Evolutionary conservation across 1,140 invertebrate species (phyloP), one percentile per base, ranked within the genome.

Genomic region (Ceratoteleas bidentatus): DNA sequence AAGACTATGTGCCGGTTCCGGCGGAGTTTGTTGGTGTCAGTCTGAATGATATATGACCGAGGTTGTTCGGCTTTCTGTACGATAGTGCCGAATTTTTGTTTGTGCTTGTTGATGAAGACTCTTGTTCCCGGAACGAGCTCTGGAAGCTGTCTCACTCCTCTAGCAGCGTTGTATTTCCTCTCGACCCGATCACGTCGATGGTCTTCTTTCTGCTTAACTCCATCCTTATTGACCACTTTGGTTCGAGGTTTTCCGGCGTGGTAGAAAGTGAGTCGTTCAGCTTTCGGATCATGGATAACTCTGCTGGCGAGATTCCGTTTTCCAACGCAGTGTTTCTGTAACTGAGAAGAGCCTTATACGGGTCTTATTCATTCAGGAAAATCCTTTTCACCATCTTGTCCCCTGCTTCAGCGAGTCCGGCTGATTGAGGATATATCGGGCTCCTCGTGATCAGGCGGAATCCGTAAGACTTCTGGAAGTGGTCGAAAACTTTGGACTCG

Each of bases 381-480:
- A 56, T 36, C 11, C 53, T 36, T 8, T 56, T 56, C 3, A 56
- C 33, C 0, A 38, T 56, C 33, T 56, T 56, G n/a, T 36, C 33
- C 7, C 33, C 53, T 13, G 53, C 53, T 11, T 56, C 53, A 1
- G 33, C 33, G 0, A 56, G 33, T 36, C 53, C 33, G 11, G 36
- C 36, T 3, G 33, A 36, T 38, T 56, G 53, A 6, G 53, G 53
- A 36, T 36, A 56, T 1, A 2, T 14, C 2, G 53, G 33, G n/a
- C 53, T 56, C 13, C 33, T 13, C 6, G 53, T 56, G 1, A 56
- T 56, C 16, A 36, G 32, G 0, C 7, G 32, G 33, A 56, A 56
- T n/a, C n/a, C 33, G n/a, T 32, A 56, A 0, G 33, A 0, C 3
- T 56, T 10, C 4, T 36, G 33, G n/a, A 56, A 56, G 9, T 5